phyloP scores from a whole-genome alignment of 2,888 invertebrate species.

The Apamea monoglypha region DNA sequence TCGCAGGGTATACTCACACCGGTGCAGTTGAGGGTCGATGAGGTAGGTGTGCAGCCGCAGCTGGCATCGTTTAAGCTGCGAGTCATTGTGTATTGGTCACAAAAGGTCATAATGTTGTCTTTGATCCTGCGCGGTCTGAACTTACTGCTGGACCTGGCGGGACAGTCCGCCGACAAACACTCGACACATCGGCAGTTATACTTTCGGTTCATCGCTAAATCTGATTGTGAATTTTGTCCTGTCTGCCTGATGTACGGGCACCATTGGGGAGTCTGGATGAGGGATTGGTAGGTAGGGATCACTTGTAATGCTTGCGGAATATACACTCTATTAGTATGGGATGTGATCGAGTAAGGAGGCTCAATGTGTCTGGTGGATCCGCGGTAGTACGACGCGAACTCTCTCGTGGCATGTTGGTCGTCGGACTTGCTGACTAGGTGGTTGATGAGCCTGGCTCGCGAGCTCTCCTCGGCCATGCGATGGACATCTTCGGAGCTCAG shows the following conservation, averaged over 20 bases:
- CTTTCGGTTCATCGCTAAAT: slow-evolving; percentile 33
- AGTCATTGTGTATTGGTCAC: slow-evolving; percentile 80
- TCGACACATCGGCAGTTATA: slow-evolving; percentile 71
- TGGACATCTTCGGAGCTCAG: slow-evolving; percentile 67
- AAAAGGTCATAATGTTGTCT: slow-evolving; percentile 78
- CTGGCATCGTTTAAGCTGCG: slow-evolving; percentile 72
- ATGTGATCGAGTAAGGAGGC: slow-evolving; percentile 69
- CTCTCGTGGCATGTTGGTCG: slow-evolving; percentile 57
- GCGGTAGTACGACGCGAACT: slow-evolving; percentile 72
- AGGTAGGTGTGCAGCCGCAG: slow-evolving; percentile 66
- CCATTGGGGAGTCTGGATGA: slow-evolving; percentile 71
- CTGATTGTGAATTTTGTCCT: slow-evolving; percentile 58
- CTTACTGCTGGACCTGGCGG: slow-evolving; percentile 45
- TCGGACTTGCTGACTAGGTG: slow-evolving; percentile 60
- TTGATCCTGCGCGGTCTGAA: slow-evolving; percentile 60
- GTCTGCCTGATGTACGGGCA: slow-evolving; percentile 67
- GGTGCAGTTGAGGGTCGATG: slow-evolving; percentile 55
- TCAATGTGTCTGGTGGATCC: slow-evolving; percentile 61
- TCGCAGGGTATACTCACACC: slow-evolving; percentile 47
- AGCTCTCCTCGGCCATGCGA: slow-evolving; percentile 67
- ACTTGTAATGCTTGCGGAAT: slow-evolving; percentile 40
- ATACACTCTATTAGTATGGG: slow-evolving; percentile 60
- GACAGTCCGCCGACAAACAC: slow-evolving; percentile 68
- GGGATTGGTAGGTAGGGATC: slow-evolving; percentile 68
- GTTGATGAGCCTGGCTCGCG: slow-evolving; percentile 67